Conservation (phyloP, 2,888 invertebrate species). For the Scaeva pyrastri region DNA sequence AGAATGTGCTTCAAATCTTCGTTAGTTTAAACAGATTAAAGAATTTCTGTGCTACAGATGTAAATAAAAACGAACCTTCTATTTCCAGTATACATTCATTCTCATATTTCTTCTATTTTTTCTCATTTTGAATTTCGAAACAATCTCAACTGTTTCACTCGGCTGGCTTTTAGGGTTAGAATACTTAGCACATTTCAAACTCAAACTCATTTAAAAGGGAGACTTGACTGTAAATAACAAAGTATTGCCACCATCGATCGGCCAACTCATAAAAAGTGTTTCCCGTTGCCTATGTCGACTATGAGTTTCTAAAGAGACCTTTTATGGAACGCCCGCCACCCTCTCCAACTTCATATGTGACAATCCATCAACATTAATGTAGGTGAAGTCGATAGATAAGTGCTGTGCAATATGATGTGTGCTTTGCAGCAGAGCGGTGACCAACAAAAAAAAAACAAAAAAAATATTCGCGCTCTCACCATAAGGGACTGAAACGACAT, state of each 20-base stretch:
- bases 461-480: not conserved
- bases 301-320: slow-evolving; percentile 47
- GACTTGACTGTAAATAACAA: not conserved
- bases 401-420: slow-evolving; percentile 55
- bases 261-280: slow-evolving; percentile 45
- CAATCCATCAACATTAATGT: slow-evolving; percentile 55
- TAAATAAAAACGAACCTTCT: too few relatives aligned
- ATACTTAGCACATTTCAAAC: too few relatives aligned
- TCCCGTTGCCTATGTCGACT: slow-evolving; percentile 12
- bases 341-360: not conserved
- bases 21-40: too few relatives aligned
- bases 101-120: too few relatives aligned
- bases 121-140: too few relatives aligned
- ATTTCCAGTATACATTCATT: too few relatives aligned
- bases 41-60: too few relatives aligned
- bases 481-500: slow-evolving; percentile 15
- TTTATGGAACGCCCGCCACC: slow-evolving; percentile 38
- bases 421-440: not conserved
- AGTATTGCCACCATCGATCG: not conserved
- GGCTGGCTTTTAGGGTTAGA: too few relatives aligned
- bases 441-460: slow-evolving; percentile 13
- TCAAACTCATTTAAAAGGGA: not conserved
- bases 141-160: too few relatives aligned
- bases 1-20: too few relatives aligned
- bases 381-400: slow-evolving; percentile 66